Conservation (phyloP, 2,113 vertebrate genomes). For the Chelonoidis abingdonii region DNA sequence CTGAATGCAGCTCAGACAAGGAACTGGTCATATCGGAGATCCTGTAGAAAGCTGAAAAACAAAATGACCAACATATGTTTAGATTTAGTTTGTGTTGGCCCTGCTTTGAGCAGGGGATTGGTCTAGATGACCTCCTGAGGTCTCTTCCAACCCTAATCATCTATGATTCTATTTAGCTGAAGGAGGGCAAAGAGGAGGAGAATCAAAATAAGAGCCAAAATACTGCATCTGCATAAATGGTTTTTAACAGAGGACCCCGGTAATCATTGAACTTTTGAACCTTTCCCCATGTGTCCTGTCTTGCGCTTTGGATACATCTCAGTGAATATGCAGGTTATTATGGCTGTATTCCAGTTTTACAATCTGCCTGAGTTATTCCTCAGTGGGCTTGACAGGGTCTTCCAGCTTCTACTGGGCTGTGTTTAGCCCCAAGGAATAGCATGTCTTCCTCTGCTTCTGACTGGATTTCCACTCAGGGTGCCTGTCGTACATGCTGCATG, state of each 20-base stretch:
- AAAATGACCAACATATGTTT: background rate
- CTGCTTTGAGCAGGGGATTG: too few relatives aligned
- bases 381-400: background rate
- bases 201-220: background rate
- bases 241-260: background rate
- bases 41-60: background rate
- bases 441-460: background rate
- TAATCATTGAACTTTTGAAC: background rate
- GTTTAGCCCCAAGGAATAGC: background rate
- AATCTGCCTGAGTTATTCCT: background rate
- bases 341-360: background rate
- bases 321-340: background rate
- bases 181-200: too few relatives aligned
- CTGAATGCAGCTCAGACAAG: fast-evolving
- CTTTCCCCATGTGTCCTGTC: background rate
- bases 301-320: background rate
- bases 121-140: too few relatives aligned
- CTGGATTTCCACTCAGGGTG: background rate
- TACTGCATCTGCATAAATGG: background rate
- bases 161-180: fast-evolving
- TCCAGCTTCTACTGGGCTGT: background rate
- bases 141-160: too few relatives aligned
- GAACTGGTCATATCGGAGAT: fast-evolving
- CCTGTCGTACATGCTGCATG: too few relatives aligned
- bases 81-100: too few relatives aligned